These are phyloP conservation scores for Andrena camellia DNA, from an alignment of 2,888 invertebrate genomes.

Conservation along the genomic window DNA sequence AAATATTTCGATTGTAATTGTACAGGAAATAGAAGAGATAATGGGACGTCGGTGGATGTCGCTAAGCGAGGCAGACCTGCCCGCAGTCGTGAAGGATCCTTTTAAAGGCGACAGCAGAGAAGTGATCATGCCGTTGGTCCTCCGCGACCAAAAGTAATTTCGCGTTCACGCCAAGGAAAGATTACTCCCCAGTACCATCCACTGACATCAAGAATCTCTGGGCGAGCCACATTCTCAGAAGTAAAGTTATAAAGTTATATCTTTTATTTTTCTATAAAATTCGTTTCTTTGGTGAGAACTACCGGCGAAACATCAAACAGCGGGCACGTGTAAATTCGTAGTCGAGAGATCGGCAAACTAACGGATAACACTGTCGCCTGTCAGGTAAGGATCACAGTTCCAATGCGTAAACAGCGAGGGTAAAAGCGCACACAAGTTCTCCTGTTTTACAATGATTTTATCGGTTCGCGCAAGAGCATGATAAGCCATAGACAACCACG, in stretches of 20 bases:
- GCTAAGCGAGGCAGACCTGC: conserved; percentile 86
- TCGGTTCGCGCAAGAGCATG: conserved; percentile 54
- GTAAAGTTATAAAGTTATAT: conserved; percentile 70
- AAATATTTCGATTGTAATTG: conserved; percentile 35
- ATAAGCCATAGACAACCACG: conserved; percentile 62
- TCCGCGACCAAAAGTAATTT: conserved; percentile 86
- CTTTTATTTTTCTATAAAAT: conserved; percentile 72
- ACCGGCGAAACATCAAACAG: conserved; percentile 45
- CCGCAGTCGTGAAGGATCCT: conserved; percentile 86
- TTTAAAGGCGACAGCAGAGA: conserved; percentile 87
- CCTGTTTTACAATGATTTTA: conserved; percentile 64
- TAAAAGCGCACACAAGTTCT: conserved; percentile 68
- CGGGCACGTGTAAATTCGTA: conserved; percentile 50
- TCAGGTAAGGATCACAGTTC: conserved; percentile 59
- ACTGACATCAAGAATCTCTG: conserved; percentile 67
- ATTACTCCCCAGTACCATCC: conserved; percentile 63
- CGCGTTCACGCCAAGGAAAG: conserved; percentile 46
- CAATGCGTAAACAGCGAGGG: conserved; percentile 48
- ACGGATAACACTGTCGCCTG: conserved; percentile 43
- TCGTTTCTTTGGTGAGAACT: conserved; percentile 59
- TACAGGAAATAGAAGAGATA: conserved; percentile 87
- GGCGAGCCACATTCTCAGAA: conserved; percentile 70
- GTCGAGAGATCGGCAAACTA: conserved; percentile 48
- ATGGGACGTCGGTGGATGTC: conserved; percentile 87
- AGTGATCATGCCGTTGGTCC: conserved; percentile 87